A percentile compares a stretch with the other conserved stretches of the same genome.
These are phyloP conservation scores for Girardinus metallicus DNA, from an alignment of 2,797 vertebrate genomes.

Conservation along the genomic window DNA sequence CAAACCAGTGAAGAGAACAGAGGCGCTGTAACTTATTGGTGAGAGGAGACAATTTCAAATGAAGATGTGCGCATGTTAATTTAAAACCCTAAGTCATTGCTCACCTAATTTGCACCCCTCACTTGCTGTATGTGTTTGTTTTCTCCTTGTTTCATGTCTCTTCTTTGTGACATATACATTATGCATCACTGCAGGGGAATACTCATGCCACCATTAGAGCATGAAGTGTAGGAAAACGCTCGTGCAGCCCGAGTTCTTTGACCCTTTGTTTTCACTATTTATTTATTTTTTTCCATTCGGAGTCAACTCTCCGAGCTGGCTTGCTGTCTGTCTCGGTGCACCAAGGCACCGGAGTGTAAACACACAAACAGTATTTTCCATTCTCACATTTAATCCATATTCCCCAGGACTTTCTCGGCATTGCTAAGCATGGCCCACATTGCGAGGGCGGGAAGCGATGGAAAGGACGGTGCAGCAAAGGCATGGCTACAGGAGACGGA, in stretches of 20 bases:
- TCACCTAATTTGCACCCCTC: slow-evolving; percentile 45
- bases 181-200: slow-evolving; percentile 24
- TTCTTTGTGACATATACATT: slow-evolving; percentile 26
- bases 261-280: slow-evolving; percentile 54
- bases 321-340: slow-evolving; percentile 54
- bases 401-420: slow-evolving; percentile 51
- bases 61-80: slow-evolving; percentile 27
- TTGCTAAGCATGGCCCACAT: slow-evolving; percentile 52
- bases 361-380: slow-evolving; percentile 72
- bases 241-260: slow-evolving; percentile 42
- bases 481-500: slow-evolving; percentile 17
- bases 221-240: slow-evolving; percentile 47
- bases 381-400: slow-evolving; percentile 76
- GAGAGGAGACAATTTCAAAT: slow-evolving; percentile 40
- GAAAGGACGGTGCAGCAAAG: slow-evolving; percentile 22
- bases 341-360: slow-evolving; percentile 70
- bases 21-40: slow-evolving; percentile 33
- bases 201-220: slow-evolving; percentile 44
- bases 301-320: slow-evolving; percentile 60
- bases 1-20: slow-evolving; percentile 31
- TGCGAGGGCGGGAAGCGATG: slow-evolving; percentile 22
- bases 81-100: slow-evolving; percentile 46
- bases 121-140: slow-evolving; percentile 21
- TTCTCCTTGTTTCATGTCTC: slow-evolving; percentile 16
- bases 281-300: slow-evolving; percentile 46